These are phyloP conservation scores for Hylaeus anthracinus DNA, from an alignment of 1,140 invertebrate genomes.

Conservation along the genomic window DNA sequence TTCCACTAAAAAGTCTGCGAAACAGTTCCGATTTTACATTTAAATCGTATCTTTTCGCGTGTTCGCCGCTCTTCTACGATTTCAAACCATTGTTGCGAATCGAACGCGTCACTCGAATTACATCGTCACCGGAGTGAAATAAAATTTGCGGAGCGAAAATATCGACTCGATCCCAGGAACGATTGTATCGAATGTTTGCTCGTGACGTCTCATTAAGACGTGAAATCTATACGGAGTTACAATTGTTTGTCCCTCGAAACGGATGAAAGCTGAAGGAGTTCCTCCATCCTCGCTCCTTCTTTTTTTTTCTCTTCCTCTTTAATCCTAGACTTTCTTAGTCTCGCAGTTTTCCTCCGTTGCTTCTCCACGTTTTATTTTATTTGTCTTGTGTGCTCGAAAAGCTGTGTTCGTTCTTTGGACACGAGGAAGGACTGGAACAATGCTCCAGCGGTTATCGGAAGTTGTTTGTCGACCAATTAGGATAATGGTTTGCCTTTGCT, in stretches of 20 bases:
- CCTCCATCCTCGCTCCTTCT: background rate
- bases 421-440: slow-evolving; percentile 40
- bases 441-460: slow-evolving; percentile 47
- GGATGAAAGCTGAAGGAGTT: background rate
- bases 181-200: background rate
- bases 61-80: too few species aligned
- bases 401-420: slow-evolving; percentile 23
- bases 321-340: slow-evolving; percentile 24
- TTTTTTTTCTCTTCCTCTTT: background rate
- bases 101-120: too few species aligned
- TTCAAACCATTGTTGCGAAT: too few species aligned
- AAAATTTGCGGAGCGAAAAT: background rate
- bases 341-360: background rate
- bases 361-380: slow-evolving; percentile 22
- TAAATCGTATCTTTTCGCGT: too few species aligned
- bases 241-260: slow-evolving; percentile 5
- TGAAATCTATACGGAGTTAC: slow-evolving; percentile 1
- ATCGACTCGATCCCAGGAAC: background rate
- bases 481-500: slow-evolving; percentile 46
- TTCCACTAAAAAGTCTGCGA: too few species aligned
- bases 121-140: background rate
- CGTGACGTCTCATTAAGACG: background rate
- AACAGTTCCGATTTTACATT: too few species aligned
- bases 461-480: slow-evolving; percentile 54
- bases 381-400: slow-evolving; percentile 15